Evolutionary conservation across 2,888 invertebrate species (phyloP).

Genomic region (Colletes collaris): DNA sequence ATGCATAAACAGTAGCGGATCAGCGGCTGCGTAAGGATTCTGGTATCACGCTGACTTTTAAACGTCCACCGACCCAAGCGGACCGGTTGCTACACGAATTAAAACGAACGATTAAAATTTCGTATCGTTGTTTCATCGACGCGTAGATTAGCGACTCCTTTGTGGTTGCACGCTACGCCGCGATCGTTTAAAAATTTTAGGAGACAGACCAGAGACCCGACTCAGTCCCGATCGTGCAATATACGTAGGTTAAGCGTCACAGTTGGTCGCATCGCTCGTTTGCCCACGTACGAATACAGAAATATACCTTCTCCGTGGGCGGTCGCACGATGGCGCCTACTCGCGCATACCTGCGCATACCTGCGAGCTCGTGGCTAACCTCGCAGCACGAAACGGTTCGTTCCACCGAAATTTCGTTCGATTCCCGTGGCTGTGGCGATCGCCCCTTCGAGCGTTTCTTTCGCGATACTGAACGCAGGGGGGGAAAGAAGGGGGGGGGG

Average conservation of each 20-base stretch:
- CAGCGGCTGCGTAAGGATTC: neutral
- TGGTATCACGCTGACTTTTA: neutral
- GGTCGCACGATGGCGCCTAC: slow-evolving; percentile 79
- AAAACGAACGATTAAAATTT: no score
- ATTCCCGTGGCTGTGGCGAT: slow-evolving; percentile 15
- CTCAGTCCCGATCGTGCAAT: slow-evolving; percentile 30
- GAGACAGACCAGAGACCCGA: neutral
- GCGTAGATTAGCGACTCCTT: neutral
- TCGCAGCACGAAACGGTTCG: slow-evolving; percentile 51
- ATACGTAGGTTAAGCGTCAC: slow-evolving; percentile 56
- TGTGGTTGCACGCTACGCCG: neutral
- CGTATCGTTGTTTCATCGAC: no score
- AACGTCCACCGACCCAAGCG: neutral
- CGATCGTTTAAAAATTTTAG: neutral
- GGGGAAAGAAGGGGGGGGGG: neutral
- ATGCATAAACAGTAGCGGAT: slow-evolving; percentile 39
- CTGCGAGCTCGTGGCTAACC: slow-evolving; percentile 53
- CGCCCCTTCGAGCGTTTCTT: slow-evolving; percentile 10
- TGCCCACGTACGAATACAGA: slow-evolving; percentile 69
- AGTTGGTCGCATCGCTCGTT: slow-evolving; percentile 69
- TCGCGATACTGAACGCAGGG: neutral
- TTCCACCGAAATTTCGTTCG: slow-evolving; percentile 49
- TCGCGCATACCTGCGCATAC: slow-evolving; percentile 72
- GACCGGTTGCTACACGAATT: no score
- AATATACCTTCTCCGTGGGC: slow-evolving; percentile 74